phyloP scores from a whole-genome alignment of 2,888 invertebrate species.

The Cataglyphis altisquamis region DNA sequence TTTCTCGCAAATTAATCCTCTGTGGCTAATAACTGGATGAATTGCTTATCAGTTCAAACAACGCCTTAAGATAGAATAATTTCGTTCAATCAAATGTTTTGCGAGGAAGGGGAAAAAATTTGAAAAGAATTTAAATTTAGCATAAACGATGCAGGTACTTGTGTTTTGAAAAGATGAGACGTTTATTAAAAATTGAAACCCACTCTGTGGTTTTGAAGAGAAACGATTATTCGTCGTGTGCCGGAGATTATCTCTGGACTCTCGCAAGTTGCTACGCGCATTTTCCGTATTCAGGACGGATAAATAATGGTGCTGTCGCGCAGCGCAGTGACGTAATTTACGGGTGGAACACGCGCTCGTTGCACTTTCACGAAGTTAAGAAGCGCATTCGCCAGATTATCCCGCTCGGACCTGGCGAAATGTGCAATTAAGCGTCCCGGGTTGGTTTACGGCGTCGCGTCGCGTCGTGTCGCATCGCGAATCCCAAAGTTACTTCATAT shows the following conservation, averaged over 20 bases:
- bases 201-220: background rate
- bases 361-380: slow-evolving; percentile 57
- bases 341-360: slow-evolving; percentile 6
- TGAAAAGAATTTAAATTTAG: background rate
- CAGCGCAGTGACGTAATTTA: slow-evolving; percentile 44
- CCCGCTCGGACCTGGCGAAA: slow-evolving; percentile 37
- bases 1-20: background rate
- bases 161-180: background rate
- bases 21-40: background rate
- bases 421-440: slow-evolving; percentile 64
- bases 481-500: slow-evolving; percentile 72
- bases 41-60: background rate
- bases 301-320: slow-evolving; percentile 44
- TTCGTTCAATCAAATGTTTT: background rate
- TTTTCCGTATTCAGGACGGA: slow-evolving; percentile 42
- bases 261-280: slow-evolving; percentile 28
- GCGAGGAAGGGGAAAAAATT: background rate
- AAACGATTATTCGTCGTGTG: slow-evolving; percentile 12
- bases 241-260: slow-evolving; percentile 39
- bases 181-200: slow-evolving; percentile 18
- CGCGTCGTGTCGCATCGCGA: slow-evolving; percentile 17
- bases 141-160: background rate
- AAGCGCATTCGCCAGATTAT: slow-evolving; percentile 57
- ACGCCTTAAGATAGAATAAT: background rate
- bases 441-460: slow-evolving; percentile 65